These are phyloP conservation scores for Orbicella faveolata DNA, from an alignment of 64 coral and sea anemone genomes.

Conservation along the genomic window DNA sequence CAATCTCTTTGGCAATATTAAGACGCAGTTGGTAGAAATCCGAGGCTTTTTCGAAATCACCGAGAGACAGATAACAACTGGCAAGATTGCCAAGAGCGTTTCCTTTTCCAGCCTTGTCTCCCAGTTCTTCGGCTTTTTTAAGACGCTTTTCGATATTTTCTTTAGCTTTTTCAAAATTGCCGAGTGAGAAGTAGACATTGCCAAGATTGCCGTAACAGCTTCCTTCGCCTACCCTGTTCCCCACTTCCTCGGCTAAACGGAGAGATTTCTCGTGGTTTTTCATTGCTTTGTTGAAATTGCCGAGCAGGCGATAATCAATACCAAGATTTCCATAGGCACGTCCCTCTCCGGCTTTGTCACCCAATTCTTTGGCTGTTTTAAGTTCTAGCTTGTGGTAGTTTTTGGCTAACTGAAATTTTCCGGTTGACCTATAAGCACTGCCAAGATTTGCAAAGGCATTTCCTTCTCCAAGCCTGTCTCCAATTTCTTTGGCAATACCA, in stretches of 20 bases:
- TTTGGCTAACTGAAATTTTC: background rate
- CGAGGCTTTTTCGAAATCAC: background rate
- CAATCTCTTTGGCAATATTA: background rate
- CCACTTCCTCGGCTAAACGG: background rate
- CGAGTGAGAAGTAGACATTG: background rate
- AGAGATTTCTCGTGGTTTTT: background rate
- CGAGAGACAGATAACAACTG: background rate
- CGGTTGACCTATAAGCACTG: background rate
- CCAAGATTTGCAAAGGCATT: background rate
- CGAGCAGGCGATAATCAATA: background rate
- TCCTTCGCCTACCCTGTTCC: background rate
- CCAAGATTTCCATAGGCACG: background rate
- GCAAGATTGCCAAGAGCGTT: background rate
- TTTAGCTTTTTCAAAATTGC: background rate
- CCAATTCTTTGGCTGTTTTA: background rate
- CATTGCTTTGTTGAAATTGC: background rate
- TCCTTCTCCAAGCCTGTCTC: background rate
- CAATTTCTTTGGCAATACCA: background rate
- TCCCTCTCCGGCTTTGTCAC: background rate
- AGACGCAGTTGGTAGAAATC: background rate
- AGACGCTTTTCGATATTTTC: background rate
- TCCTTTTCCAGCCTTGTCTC: conserved; percentile 6
- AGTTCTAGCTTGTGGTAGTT: background rate
- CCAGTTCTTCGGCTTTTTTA: background rate
- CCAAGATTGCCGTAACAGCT: background rate